phyloP scores from a whole-genome alignment of 2,113 vertebrate species.

The Ictidomys tridecemlineatus region DNA sequence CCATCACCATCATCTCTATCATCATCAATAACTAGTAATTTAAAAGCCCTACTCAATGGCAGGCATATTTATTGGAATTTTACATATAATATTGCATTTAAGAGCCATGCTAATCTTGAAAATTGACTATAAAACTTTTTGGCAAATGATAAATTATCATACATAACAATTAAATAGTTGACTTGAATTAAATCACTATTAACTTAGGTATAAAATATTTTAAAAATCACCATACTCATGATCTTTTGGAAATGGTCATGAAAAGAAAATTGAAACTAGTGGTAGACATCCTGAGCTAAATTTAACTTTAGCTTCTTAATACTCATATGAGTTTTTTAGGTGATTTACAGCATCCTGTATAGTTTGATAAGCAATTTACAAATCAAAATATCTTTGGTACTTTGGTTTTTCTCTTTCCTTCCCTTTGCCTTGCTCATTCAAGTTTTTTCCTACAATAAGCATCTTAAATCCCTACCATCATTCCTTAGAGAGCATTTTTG shows the following conservation, averaged over 20 bases:
- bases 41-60: not conserved
- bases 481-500: not conserved
- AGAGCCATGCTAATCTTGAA: not conserved
- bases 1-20: not conserved
- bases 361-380: constrained; percentile 16
- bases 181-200: not conserved
- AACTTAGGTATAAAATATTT: not conserved
- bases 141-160: not conserved
- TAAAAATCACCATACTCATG: not conserved
- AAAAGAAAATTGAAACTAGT: not conserved
- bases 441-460: not conserved
- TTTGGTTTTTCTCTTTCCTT: not conserved
- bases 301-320: not conserved
- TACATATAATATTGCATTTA: not conserved
- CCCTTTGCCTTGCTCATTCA: not conserved
- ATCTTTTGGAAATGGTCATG: not conserved
- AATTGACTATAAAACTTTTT: not conserved
- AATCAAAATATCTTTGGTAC: not conserved
- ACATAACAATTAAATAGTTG: not conserved
- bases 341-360: not conserved
- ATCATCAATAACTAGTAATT: not conserved
- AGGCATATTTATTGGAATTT: not conserved
- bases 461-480: not conserved
- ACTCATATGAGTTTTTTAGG: not conserved
- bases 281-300: not conserved